These are phyloP conservation scores for Scaptomyza parva DNA, from an alignment of 2,888 invertebrate genomes.

Conservation along the genomic window DNA sequence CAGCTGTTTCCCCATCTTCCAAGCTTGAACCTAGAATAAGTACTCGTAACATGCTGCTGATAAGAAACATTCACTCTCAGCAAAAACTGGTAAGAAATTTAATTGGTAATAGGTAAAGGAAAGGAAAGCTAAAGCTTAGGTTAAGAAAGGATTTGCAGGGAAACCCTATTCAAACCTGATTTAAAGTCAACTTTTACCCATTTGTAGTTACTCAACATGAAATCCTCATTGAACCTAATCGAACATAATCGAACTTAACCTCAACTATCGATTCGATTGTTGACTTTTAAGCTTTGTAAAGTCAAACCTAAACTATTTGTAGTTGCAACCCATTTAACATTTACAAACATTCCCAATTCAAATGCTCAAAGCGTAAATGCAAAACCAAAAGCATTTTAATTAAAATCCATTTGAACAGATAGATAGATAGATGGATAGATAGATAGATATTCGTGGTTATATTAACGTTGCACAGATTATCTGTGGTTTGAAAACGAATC, in stretches of 20 bases:
- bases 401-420: conserved; percentile 46
- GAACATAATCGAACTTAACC: neutral
- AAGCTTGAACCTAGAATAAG: conserved; percentile 14
- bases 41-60: neutral
- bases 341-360: neutral
- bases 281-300: neutral
- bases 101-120: neutral
- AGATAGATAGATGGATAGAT: no score
- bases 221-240: no score
- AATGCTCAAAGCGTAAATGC: conserved; percentile 9
- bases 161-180: neutral
- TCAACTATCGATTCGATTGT: neutral
- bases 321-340: neutral
- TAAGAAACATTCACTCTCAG: neutral
- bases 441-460: conserved; percentile 22
- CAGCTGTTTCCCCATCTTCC: neutral
- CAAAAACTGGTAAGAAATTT: neutral
- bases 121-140: neutral
- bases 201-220: neutral
- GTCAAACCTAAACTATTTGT: neutral
- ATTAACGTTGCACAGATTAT: conserved; percentile 17
- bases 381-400: conserved; percentile 48
- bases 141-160: no score
- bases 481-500: conserved; percentile 8
- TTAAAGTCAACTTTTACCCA: neutral